Percentiles rank a stretch among this genome's conserved stretches.
phyloP scores from a whole-genome alignment of 2,888 invertebrate species.

The Lymantria dispar region DNA sequence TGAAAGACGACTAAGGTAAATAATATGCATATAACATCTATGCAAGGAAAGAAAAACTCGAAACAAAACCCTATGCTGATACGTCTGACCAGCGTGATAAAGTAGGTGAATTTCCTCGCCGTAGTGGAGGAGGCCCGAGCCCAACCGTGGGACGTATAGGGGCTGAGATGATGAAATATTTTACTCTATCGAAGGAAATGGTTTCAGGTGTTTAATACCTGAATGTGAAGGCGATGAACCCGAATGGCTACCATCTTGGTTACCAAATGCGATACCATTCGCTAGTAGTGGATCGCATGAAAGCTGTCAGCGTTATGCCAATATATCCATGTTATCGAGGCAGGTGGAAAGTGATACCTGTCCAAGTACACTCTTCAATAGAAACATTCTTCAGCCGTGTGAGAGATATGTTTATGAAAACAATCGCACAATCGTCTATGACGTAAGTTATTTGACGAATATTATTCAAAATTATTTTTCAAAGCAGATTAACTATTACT shows the following conservation, averaged over 20 bases:
- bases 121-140: too few relatives aligned
- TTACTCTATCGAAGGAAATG: background rate
- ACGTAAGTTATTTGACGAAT: slow-evolving; percentile 45
- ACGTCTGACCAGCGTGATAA: too few relatives aligned
- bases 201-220: slow-evolving; percentile 27
- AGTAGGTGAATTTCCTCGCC: too few relatives aligned
- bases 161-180: too few relatives aligned
- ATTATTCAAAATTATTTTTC: too few relatives aligned
- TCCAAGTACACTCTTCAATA: slow-evolving; percentile 53
- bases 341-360: slow-evolving; percentile 33
- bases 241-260: slow-evolving; percentile 47
- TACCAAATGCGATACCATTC: slow-evolving; percentile 20
- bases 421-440: slow-evolving; percentile 60
- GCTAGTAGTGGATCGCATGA: slow-evolving; percentile 46
- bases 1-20: too few relatives aligned
- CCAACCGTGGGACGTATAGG: too few relatives aligned
- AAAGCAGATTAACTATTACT: too few relatives aligned
- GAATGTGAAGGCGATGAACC: slow-evolving; percentile 43
- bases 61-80: too few relatives aligned
- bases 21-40: too few relatives aligned
- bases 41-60: too few relatives aligned
- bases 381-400: slow-evolving; percentile 35
- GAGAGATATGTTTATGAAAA: slow-evolving; percentile 56
- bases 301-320: slow-evolving; percentile 69
- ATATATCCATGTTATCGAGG: slow-evolving; percentile 9